These are phyloP conservation scores for Balearica regulorum DNA, from an alignment of 2,797 vertebrate species.

Conservation along the genomic window DNA sequence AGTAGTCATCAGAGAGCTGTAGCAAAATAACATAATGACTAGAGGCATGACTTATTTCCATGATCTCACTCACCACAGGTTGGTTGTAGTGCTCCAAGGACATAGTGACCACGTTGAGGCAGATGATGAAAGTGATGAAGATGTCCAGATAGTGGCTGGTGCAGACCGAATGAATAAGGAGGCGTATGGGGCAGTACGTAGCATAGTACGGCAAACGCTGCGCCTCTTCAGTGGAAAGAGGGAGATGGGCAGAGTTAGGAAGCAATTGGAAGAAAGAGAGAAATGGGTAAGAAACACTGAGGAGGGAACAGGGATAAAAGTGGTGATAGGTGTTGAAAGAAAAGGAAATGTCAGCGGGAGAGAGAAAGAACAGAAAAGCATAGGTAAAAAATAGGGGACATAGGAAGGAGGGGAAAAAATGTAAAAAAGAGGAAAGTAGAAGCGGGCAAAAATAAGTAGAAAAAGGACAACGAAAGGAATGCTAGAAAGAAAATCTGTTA, in stretches of 20 bases:
- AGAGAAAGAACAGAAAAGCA: background rate
- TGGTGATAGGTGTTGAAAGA: background rate
- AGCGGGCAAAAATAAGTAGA: background rate
- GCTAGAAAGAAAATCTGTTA: conserved; percentile 32
- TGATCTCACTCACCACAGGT: conserved; percentile 82
- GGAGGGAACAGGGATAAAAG: background rate
- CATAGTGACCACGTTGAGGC: conserved; percentile 98
- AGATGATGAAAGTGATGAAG: conserved; percentile 98
- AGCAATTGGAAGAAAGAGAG: background rate
- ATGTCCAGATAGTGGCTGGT: conserved; percentile 99
- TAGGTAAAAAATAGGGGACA: background rate
- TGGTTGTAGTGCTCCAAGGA: conserved; percentile 98
- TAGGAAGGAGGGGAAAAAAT: background rate
- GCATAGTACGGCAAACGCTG: conserved; percentile 94
- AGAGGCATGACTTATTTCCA: background rate
- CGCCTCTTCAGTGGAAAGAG: conserved; percentile 80
- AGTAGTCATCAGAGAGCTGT: background rate
- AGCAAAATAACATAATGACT: background rate
- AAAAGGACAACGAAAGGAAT: background rate
- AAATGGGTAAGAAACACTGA: conserved; percentile 11
- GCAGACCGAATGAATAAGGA: conserved; percentile 96
- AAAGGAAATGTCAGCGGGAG: background rate
- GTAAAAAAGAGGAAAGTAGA: background rate
- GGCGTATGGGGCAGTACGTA: conserved; percentile 87
- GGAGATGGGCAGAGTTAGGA: background rate